Conservation (phyloP, 2,888 invertebrate species). For the Drosophila pseudotakahashii region DNA sequence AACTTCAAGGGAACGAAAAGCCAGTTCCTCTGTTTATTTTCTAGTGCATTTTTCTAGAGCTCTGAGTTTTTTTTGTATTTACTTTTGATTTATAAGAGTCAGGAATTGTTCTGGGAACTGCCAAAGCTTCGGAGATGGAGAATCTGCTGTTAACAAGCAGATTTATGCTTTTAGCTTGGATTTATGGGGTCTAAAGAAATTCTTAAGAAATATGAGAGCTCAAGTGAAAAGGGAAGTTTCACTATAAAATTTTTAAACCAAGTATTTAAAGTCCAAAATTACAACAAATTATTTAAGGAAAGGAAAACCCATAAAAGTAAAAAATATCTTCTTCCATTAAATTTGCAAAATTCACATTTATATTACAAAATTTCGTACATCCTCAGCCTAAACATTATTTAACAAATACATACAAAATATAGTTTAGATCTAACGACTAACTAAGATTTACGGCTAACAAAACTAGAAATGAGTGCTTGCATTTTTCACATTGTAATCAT, state of each 20-base stretch:
- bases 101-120: slow-evolving; percentile 13
- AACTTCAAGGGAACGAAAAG: slow-evolving; percentile 22
- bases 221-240: no score
- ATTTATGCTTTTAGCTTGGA: slow-evolving; percentile 31
- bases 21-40: slow-evolving; percentile 17
- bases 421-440: slow-evolving; percentile 16
- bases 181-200: slow-evolving; percentile 25
- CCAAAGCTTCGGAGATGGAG: slow-evolving; percentile 3
- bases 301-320: no score
- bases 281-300: no score
- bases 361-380: slow-evolving; percentile 50
- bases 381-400: slow-evolving; percentile 56
- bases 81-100: slow-evolving; percentile 42
- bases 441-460: slow-evolving; percentile 19
- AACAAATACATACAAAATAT: slow-evolving; percentile 32
- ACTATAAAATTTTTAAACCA: neutral
- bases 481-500: slow-evolving; percentile 81
- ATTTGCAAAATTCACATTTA: slow-evolving; percentile 21
- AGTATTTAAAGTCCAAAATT: no score
- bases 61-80: slow-evolving; percentile 14
- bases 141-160: slow-evolving; percentile 34
- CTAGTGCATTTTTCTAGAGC: slow-evolving; percentile 13
- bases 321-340: no score
- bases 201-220: slow-evolving; percentile 2
- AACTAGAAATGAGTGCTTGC: slow-evolving; percentile 74